These are phyloP conservation scores for Galerucella calmariensis DNA, from an alignment of 2,888 invertebrate species.

Conservation along the genomic window DNA sequence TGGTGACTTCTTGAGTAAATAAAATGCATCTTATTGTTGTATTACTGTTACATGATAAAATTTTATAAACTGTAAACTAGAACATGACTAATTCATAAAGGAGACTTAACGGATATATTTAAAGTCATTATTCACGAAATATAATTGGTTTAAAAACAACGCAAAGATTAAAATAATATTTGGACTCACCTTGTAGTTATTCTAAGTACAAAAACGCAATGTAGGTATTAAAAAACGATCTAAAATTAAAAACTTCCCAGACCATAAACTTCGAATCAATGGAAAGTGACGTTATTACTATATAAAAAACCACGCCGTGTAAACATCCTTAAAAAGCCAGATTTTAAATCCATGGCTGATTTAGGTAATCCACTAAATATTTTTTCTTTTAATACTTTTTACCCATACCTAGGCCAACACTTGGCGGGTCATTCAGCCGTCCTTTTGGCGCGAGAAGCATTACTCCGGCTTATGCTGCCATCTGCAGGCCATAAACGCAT, in stretches of 20 bases:
- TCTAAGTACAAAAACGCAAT: too few relatives aligned
- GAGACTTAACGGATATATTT: not conserved
- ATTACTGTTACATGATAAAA: constrained; percentile 23
- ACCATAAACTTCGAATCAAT: not conserved
- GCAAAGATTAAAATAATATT: not conserved
- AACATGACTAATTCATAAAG: constrained; percentile 23
- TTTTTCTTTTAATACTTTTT: not conserved
- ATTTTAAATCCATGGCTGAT: constrained; percentile 10
- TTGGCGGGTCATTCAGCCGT: constrained; percentile 14
- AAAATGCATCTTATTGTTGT: constrained; percentile 37
- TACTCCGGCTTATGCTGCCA: not conserved
- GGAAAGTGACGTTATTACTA: not conserved
- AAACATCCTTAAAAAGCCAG: constrained; percentile 5
- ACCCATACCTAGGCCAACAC: not conserved
- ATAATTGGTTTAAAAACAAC: constrained; percentile 3
- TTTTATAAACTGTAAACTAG: constrained; percentile 12
- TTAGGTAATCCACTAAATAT: too few relatives aligned
- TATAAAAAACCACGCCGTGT: constrained; percentile 1
- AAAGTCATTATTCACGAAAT: constrained; percentile 3
- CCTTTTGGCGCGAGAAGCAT: constrained; percentile 16
- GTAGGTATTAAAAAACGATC: not conserved
- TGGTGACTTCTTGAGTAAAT: constrained; percentile 36
- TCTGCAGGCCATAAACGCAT: constrained; percentile 11
- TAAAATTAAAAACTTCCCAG: not conserved
- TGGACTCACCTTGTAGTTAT: not conserved